Percentiles rank a stretch among this genome's conserved stretches.
Conservation (phyloP, 2,113 vertebrate species). For the Junco hyemalis region DNA sequence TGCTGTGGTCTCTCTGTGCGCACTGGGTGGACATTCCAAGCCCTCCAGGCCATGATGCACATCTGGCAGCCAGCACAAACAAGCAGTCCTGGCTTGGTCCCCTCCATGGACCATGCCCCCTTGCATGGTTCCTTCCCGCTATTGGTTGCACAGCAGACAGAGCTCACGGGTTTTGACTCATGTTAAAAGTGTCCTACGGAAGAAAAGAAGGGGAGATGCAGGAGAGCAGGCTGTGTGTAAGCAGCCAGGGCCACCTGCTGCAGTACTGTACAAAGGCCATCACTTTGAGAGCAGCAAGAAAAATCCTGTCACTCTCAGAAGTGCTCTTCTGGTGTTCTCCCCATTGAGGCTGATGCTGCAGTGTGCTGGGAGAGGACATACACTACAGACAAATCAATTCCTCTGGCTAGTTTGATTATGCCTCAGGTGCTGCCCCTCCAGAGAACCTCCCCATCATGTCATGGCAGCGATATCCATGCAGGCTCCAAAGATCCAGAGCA, state of each 20-base stretch:
- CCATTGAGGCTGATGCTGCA: neutral
- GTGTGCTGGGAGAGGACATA: neutral
- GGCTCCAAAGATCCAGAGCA: neutral
- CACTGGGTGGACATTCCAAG: rapidly evolving
- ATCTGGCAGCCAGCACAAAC: neutral
- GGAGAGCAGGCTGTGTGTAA: neutral
- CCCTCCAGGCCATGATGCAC: neutral
- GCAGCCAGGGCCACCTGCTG: neutral
- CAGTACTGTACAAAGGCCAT: neutral
- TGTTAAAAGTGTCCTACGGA: neutral
- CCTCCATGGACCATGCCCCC: neutral
- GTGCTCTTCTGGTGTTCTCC: neutral
- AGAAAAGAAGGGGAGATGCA: neutral
- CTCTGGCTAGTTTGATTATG: neutral
- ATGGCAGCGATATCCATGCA: neutral
- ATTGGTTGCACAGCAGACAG: neutral
- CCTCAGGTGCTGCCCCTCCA: neutral
- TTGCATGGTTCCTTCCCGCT: neutral
- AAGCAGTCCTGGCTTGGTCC: neutral
- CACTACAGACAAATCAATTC: neutral
- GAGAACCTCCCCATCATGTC: neutral
- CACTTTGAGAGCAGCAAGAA: neutral
- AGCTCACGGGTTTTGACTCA: neutral
- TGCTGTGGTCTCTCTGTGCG: rapidly evolving
- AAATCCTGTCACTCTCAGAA: neutral